Base-by-base conservation (phyloP, 1,140 invertebrate species). In the Mizuhopecten yessoensis region DNA sequence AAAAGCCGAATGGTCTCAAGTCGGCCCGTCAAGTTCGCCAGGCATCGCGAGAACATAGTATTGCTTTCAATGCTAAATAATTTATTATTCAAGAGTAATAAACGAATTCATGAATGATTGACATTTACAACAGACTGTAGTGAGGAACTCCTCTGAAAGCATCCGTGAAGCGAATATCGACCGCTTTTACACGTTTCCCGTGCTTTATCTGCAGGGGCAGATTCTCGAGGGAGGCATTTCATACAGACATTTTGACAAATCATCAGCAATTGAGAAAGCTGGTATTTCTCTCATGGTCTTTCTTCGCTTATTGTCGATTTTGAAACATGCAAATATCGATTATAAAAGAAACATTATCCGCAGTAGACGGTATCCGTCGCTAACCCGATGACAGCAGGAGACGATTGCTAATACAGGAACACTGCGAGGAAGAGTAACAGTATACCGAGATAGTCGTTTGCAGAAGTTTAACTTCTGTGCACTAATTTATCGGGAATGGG, bases 61-160 rank as follows among this genome's bases (percentile, higher is more conserved):
- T 75, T 75, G 57, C 57, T 75, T 75, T 75, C 57, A 0, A 29
- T 75, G 23, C 29, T 75, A 75, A 75, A 75, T 75, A 75, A 75
- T 75, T 75, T 75, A 75, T 75, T 75, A 75, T 75, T 75, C 57
- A 29, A 29, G 57, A 75, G 23, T 75, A 75, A 75, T 75, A 75
- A 75, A 75, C 57, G 57, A 75, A 75, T n/a, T n/a, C 57, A 29
- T 75, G n/a, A 75, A 75, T 75, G 57, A 75, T 75, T 75, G 57
- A 75, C 57, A 75, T 75, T 75, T 75, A 75, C 57, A 9, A 75
- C 29, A 17, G 29, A 75, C 23, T 75, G 5, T n/a, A 75, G 9
- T 29, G 57, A n/a, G 57, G 17, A 29, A 5, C 57, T 75, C 57
- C 29, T 29, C n/a, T 17, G 23, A n/a, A 75, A 75, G 57, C 23